phyloP scores from a whole-genome alignment of 2,888 invertebrate genomes.

The Limnephilus rhombicus region DNA sequence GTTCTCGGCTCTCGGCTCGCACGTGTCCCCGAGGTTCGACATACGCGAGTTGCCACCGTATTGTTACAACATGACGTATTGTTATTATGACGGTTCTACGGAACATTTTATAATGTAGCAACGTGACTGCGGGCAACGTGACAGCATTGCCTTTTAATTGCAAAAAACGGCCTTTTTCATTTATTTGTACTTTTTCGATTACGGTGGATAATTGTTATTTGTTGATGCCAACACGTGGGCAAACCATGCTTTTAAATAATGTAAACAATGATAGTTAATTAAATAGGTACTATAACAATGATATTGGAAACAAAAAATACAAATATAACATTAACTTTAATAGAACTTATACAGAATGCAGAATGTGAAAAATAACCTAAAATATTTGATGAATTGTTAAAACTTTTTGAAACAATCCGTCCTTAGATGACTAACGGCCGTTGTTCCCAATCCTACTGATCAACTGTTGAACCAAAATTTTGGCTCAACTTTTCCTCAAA shows the following conservation, averaged over 20 bases:
- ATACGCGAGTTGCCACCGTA: not conserved
- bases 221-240: not conserved
- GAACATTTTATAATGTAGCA: not conserved
- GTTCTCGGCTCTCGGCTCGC: not conserved
- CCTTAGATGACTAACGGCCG: no score
- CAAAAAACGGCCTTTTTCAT: not conserved
- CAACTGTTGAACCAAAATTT: no score
- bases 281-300: no score
- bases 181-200: not conserved
- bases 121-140: not conserved
- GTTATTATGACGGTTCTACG: not conserved
- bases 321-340: no score
- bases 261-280: not conserved
- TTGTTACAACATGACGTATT: not conserved
- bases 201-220: not conserved
- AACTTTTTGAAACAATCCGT: no score
- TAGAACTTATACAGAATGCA: no score
- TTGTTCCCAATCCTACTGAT: no score
- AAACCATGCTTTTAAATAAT: not conserved
- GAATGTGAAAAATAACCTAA: no score
- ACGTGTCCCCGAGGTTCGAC: not conserved
- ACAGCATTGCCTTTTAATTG: not conserved
- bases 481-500: no score
- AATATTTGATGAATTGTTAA: no score
- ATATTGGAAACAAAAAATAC: no score